Evolutionary conservation across 2,797 vertebrate genomes (phyloP).

Genomic region (Lepidocolaptes lacrymiger): DNA sequence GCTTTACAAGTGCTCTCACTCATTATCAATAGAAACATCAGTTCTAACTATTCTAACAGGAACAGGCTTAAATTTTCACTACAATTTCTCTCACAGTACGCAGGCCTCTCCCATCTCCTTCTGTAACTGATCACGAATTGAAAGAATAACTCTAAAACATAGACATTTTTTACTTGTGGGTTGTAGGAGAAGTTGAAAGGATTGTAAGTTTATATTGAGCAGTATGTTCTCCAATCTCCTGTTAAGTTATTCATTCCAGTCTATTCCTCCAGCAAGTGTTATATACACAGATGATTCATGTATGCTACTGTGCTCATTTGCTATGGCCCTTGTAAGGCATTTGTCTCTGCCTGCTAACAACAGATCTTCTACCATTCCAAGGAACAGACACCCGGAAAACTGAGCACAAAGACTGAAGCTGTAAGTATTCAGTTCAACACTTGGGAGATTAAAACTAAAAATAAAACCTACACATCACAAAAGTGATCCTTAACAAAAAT

Average conservation of each 20-base stretch:
- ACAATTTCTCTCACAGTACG: neutral
- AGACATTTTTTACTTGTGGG: neutral
- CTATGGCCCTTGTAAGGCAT: neutral
- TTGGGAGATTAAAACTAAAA: neutral
- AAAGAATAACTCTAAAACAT: slow-evolving; percentile 24
- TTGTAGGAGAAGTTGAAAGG: neutral
- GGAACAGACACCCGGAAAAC: neutral
- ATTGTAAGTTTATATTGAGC: neutral
- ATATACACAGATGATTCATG: neutral
- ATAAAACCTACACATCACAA: neutral
- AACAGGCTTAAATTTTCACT: slow-evolving; percentile 14
- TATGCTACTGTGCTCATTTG: neutral
- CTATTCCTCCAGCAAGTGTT: slow-evolving; percentile 8
- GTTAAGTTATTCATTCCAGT: neutral
- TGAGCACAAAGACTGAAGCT: neutral
- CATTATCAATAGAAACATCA: neutral
- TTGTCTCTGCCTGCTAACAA: neutral
- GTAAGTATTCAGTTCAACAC: neutral
- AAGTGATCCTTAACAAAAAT: neutral
- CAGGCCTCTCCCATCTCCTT: neutral
- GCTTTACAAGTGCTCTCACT: neutral
- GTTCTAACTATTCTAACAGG: neutral
- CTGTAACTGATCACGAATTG: slow-evolving; percentile 20
- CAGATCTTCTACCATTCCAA: neutral
- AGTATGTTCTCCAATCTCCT: neutral